Base-by-base conservation (phyloP, 2,113 vertebrate species). In the Tringa solitaria region DNA sequence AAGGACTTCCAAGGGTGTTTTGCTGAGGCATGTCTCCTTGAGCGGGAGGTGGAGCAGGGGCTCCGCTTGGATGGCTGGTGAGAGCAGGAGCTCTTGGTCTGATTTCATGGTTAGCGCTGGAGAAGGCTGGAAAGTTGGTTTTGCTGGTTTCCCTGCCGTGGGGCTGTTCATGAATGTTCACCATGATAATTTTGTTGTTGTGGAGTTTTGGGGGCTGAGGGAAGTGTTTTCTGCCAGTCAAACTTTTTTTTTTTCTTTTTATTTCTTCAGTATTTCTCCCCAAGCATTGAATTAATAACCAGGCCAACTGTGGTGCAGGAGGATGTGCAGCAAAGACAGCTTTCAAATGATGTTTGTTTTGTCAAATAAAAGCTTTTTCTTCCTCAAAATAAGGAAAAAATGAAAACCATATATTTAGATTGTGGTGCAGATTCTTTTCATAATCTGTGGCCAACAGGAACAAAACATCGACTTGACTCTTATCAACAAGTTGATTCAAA, bases 51-150 rank as follows among this genome's bases (percentile, higher is more conserved):
- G 74, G 64, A 60, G 59, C 56, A 24, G 57, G 67, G 35, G 46
- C 35, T 80, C 48, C 0, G 3, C 63, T 64, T 4, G 0, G 35
- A 4, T 60, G 43, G 37, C 15, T 1, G 0, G 39, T 0, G 1
- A 72, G 59, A 41, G 37, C 0, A 1, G 57, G 21, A 0, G 5
- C n/a, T 35, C 17, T 32, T 32, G 60, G 41, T 43, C 37, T 1
- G 11, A 14, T 59, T 63, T 45, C 27, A 1, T 0, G 1, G 20
- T 61, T 41, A 10, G 20, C 5, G 14, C 45, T 21, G 41, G 45
- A 65, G 53, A n/a, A 74, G 11, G 28, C 69, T 50, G 75, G 45
- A 30, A 84, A 60, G 51, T 17, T n/a, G 23, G 5, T 27, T 81
- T 46, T 6, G 4, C 60, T 61, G 53, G 22, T 39, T 82, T 70